phyloP scores from a whole-genome alignment of 2,113 vertebrate species.

The Ctenodactylus gundi region DNA sequence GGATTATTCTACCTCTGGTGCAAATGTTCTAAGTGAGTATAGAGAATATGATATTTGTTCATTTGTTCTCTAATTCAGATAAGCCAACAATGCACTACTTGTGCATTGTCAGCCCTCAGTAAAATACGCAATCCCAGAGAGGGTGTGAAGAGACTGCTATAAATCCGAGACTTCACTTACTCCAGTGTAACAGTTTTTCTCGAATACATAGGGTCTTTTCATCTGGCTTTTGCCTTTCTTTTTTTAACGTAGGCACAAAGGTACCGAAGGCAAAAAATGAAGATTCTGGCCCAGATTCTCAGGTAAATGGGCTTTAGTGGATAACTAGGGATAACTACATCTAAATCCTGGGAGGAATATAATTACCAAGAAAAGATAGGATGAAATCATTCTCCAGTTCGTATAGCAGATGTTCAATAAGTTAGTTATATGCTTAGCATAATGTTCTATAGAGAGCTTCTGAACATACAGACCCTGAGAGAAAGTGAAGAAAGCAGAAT shows the following conservation, averaged over 20 bases:
- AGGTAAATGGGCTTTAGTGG: conserved; percentile 83
- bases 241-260: conserved; percentile 67
- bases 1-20: conserved; percentile 84
- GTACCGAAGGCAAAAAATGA: conserved; percentile 78
- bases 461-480: not conserved
- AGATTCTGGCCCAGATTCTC: conserved; percentile 70
- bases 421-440: not conserved
- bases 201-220: not conserved
- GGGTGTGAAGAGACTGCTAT: not conserved
- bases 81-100: not conserved
- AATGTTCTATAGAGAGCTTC: not conserved
- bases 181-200: not conserved
- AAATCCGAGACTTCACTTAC: not conserved
- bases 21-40: conserved; percentile 67
- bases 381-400: not conserved
- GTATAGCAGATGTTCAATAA: not conserved
- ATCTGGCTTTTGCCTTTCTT: conserved; percentile 12
- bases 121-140: not conserved
- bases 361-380: not conserved
- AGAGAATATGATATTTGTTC: not conserved
- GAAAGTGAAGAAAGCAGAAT: not conserved
- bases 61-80: not conserved
- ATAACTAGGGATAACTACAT: not conserved
- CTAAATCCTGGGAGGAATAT: not conserved
- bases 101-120: too few relatives aligned